Evolutionary conservation across 2,113 vertebrate species (phyloP).

Genomic region (Sorex araneus): DNA sequence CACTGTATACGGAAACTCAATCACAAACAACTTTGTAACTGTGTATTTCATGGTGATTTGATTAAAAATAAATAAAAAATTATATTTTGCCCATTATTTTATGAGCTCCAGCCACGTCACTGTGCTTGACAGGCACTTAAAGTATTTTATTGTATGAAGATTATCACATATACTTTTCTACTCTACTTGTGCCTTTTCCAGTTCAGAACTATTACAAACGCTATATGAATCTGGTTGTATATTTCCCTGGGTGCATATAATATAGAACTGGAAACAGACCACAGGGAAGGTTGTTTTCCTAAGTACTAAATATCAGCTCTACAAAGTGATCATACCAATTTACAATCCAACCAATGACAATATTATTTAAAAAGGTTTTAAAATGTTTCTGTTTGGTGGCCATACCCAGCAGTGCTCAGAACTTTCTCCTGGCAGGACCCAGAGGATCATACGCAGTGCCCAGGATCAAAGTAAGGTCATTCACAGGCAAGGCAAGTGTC

Average conservation of each 20-base stretch:
- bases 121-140: not conserved
- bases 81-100: not conserved
- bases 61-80: too few relatives aligned
- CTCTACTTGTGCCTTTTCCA: not conserved
- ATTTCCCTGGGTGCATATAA: not conserved
- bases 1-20: too few relatives aligned
- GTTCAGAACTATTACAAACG: not conserved
- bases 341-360: not conserved
- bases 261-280: not conserved
- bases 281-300: not conserved
- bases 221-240: not conserved
- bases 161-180: not conserved
- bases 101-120: not conserved
- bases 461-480: too few relatives aligned
- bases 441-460: too few relatives aligned
- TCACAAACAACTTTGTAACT: too few relatives aligned
- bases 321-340: not conserved
- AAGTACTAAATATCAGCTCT: not conserved
- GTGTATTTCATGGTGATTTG: too few relatives aligned
- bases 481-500: too few relatives aligned
- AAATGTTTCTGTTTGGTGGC: not conserved
- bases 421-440: too few relatives aligned
- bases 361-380: not conserved
- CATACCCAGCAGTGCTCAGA: too few relatives aligned
- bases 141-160: conserved; percentile 3